Base-by-base conservation (phyloP, 2,888 invertebrate genomes). In the Cenopis cana region DNA sequence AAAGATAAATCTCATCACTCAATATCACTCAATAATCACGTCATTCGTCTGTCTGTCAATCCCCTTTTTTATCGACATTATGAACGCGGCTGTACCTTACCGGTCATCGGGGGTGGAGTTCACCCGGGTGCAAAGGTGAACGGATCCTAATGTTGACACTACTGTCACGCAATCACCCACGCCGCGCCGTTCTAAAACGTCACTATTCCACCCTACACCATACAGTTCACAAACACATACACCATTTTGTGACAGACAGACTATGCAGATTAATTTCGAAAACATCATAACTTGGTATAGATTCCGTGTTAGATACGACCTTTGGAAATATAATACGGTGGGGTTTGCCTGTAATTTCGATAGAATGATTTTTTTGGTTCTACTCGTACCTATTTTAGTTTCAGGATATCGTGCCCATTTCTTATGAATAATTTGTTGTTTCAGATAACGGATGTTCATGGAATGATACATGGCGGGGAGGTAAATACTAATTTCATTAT, bases 81-180 rank as follows among this genome's bases (percentile, higher is more conserved):
- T 55, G 50, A 33, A 55, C 29, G 2, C 2, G 14, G 38, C 67
- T 56, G 61, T 71, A 71, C 55, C 38, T 67, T 71, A 71, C 60
- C 49, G 67, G 71, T 49, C 36, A 33, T 41, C 17, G 67, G 24
- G 64, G 69, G 64, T 36, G 59, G 59, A 56, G 61, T 67, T 71
- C 60, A 70, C 57, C 60, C 54, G 70, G 65, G 70, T 65, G 54
- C 69, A 71, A 71, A 71, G 71, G 71, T 71, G 71, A 71, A 71
- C 36, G 71, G n/a, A 59, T 66, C 61, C 71, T n/a, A 56, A 67
- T 71, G 71, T 71, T 67, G 71, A 71, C 71, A 67, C 61, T 50
- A 29, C 61, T 50, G 12, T 66, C 71, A 71, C 71, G 71, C 71
- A 50, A 71, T 46, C 70, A 8, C 55, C 5, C 52, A 4, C 55